These are phyloP conservation scores for Salarias fasciatus DNA, from an alignment of 2,797 vertebrate genomes.

Conservation along the genomic window DNA sequence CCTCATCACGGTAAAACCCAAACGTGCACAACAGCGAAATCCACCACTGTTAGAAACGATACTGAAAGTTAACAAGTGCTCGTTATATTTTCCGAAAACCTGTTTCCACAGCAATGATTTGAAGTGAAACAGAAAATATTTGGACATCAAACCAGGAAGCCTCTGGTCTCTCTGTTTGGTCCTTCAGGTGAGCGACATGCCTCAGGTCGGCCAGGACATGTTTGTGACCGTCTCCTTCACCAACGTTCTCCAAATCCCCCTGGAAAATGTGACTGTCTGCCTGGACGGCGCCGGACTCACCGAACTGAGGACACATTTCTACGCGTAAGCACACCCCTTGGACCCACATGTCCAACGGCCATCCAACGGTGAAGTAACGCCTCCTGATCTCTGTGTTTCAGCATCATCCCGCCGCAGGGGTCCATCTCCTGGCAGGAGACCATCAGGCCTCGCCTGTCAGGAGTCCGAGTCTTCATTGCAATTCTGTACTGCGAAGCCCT, in stretches of 20 bases:
- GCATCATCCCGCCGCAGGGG: not conserved
- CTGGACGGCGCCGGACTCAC: slow-evolving; percentile 85
- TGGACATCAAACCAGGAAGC: too few relatives aligned
- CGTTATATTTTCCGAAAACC: too few relatives aligned
- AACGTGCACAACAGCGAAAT: too few relatives aligned
- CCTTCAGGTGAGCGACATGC: slow-evolving; percentile 76
- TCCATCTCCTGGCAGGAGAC: slow-evolving; percentile 36
- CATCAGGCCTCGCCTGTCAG: slow-evolving; percentile 22
- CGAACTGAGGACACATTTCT: slow-evolving; percentile 65
- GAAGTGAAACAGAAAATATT: too few relatives aligned
- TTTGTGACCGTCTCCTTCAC: slow-evolving; percentile 83
- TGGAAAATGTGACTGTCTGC: slow-evolving; percentile 73
- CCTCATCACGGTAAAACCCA: slow-evolving; percentile 75
- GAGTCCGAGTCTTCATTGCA: slow-evolving; percentile 6
- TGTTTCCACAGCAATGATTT: too few relatives aligned
- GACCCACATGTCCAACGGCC: too few relatives aligned
- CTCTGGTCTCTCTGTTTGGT: not conserved
- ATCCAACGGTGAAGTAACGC: too few relatives aligned
- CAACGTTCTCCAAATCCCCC: slow-evolving; percentile 80
- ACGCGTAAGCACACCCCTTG: slow-evolving; percentile 75
- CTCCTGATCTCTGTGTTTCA: slow-evolving; percentile 18
- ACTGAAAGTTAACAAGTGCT: too few relatives aligned
- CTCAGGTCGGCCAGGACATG: slow-evolving; percentile 65
- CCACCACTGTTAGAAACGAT: not conserved
- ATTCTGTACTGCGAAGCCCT: slow-evolving; percentile 32